Conservation (phyloP, 2,888 invertebrate genomes). For the Pyralis farinalis region DNA sequence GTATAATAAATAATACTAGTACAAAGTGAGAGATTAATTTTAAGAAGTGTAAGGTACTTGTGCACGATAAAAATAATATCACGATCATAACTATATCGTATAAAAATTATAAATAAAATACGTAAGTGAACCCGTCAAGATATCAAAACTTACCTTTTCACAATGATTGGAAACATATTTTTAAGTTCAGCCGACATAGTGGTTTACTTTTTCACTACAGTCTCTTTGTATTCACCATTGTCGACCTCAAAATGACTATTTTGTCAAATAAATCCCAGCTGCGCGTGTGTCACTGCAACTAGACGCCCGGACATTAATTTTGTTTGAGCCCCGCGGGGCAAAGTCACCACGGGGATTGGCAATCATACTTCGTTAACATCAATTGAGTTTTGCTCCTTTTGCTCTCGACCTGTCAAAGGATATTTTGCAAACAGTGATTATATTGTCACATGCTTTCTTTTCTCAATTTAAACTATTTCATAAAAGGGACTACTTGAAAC, state of each 20-base stretch:
- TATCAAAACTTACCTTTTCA: background rate
- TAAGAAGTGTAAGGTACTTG: too few species aligned
- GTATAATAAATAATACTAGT: too few species aligned
- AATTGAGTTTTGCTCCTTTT: constrained; percentile 24
- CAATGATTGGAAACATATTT: background rate
- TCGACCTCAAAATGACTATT: too few species aligned
- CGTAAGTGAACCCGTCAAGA: too few species aligned
- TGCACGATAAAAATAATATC: too few species aligned
- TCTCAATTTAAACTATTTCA: too few species aligned
- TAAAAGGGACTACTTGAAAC: too few species aligned
- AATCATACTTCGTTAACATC: constrained; percentile 32
- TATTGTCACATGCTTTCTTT: constrained; percentile 1
- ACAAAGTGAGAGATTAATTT: too few species aligned
- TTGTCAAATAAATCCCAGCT: background rate
- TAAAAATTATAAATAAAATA: too few species aligned
- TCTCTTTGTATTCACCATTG: too few species aligned
- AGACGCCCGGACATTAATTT: constrained; percentile 9
- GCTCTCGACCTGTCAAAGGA: constrained; percentile 15
- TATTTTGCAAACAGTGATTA: constrained; percentile 2
- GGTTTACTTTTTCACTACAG: too few species aligned
- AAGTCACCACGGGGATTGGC: constrained; percentile 37
- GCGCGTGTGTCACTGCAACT: background rate
- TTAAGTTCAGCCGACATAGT: background rate
- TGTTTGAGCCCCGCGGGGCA: constrained; percentile 31
- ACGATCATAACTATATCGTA: too few species aligned